Percentiles rank a stretch among this genome's conserved stretches.
phyloP scores from a whole-genome alignment of 1,140 invertebrate genomes.

The Ruditapes philippinarum region DNA sequence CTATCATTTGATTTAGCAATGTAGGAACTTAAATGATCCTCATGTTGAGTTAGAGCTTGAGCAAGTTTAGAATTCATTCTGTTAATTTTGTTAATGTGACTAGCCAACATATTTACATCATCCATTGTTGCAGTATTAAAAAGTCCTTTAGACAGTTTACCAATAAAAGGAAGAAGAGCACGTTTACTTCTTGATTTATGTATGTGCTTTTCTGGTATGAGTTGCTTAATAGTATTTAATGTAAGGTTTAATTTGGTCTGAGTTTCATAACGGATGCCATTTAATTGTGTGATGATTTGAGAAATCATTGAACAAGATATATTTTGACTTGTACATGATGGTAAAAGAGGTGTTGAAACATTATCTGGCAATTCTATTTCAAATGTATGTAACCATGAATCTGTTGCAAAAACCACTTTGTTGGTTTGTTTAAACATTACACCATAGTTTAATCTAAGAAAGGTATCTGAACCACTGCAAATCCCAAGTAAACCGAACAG shows the following conservation, averaged over 20 bases:
- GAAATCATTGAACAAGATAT: background rate
- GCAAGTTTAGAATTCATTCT: conserved; percentile 30
- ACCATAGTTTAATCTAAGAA: conserved; percentile 61
- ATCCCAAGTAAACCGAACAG: background rate
- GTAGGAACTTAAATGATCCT: conserved; percentile 35
- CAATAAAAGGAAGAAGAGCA: conserved; percentile 65
- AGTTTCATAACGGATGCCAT: background rate
- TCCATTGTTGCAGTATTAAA: conserved; percentile 67
- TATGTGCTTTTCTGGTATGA: conserved; percentile 9
- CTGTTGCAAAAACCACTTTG: conserved; percentile 4
- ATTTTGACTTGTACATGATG: background rate
- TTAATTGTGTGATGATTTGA: conserved; percentile 26
- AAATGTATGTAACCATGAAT: conserved; percentile 59
- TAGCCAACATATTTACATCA: conserved; percentile 46
- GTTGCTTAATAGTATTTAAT: background rate
- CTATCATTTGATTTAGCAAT: conserved; percentile 20
- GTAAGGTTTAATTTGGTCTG: conserved; percentile 36
- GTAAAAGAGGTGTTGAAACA: background rate
- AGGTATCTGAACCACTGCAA: background rate
- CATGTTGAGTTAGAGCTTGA: conserved; percentile 26
- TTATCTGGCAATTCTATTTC: conserved; percentile 46
- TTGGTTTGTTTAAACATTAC: conserved; percentile 22
- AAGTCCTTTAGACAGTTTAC: conserved; percentile 60
- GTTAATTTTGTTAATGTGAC: conserved; percentile 40
- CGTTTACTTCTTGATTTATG: conserved; percentile 43